Conservation (phyloP, 2,113 vertebrate genomes). For the Talpa occidentalis region DNA sequence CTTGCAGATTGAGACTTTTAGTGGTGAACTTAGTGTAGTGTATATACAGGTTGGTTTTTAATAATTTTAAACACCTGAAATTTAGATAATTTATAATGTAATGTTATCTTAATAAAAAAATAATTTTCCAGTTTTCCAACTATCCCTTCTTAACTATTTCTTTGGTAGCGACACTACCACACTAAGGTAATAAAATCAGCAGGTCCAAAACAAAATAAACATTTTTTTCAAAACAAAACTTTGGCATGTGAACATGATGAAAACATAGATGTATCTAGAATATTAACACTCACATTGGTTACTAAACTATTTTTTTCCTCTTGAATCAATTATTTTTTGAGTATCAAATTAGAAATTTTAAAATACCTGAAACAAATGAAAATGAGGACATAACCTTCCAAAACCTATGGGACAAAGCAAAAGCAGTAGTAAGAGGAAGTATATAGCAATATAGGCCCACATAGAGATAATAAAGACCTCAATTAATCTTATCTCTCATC, state of each 20-base stretch:
- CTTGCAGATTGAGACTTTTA: not conserved
- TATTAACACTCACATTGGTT: not conserved
- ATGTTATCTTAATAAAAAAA: not conserved
- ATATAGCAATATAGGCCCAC: no score
- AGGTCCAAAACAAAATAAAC: not conserved
- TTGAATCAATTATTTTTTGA: conserved; percentile 5
- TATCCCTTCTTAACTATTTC: not conserved
- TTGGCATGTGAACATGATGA: not conserved
- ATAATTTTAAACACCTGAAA: no score
- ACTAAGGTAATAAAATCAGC: conserved; percentile 2
- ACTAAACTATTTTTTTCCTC: not conserved
- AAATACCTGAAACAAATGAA: not conserved
- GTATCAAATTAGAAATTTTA: not conserved
- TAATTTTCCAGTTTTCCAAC: not conserved
- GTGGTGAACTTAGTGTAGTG: no score
- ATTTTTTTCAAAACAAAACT: not conserved
- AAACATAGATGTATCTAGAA: not conserved
- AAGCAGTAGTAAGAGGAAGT: no score
- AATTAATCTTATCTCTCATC: no score
- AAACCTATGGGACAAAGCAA: no score
- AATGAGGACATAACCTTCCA: no score
- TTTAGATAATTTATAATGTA: no score
- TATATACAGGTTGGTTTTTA: no score
- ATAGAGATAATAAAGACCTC: no score
- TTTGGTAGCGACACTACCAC: not conserved